Evolutionary conservation across 1,140 invertebrate species (phyloP), one percentile per base, ranked within the genome.

Genomic region (Drosophila kikkawai): DNA sequence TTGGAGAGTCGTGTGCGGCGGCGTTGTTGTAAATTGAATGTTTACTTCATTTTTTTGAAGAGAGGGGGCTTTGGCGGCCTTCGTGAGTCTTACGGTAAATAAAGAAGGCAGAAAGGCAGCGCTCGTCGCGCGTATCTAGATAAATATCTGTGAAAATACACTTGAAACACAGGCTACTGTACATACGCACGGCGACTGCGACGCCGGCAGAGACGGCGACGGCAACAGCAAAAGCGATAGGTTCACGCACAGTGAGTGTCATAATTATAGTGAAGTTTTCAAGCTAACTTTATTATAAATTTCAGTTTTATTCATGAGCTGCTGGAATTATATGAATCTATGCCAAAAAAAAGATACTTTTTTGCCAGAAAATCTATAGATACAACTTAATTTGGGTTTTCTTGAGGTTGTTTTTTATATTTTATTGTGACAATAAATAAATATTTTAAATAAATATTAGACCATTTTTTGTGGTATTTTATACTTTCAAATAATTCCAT

Each of bases 131-230:
- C 83, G 83, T 87, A 87, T 86, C 82, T 86, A 86, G 82, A 82
- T 85, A 82, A 75, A 82, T 87, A 82, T 87, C 83, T 82, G 82
- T 87, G 76, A 76, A 84, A 82, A 86, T 86, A 86, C 83, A 82
- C 83, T 87, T 87, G 84, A 87, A 78, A 78, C 80, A 84, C 60
- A 74, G 58, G 84, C 84, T 88, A 88, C 84, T 87, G 82, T 86
- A 85, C 58, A 41, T 87, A 87, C 83, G 83, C 80, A 70, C 26
- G 59, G 36, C 67, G 59, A 55, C 67, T 57, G 81, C 81, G 59
- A 34, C 42, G 64, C 17, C 0, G 36, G 36, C 73, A 36, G 50
- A n/a, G 63, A 39, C 36, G 13, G 32, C 32, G 26, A 13, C 69
- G n/a, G 56, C n/a, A 48, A 17, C 34, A 47, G 15, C 13, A 15